These are phyloP conservation scores for Aleiodes leptofemur DNA, from an alignment of 2,888 invertebrate genomes.

Conservation along the genomic window DNA sequence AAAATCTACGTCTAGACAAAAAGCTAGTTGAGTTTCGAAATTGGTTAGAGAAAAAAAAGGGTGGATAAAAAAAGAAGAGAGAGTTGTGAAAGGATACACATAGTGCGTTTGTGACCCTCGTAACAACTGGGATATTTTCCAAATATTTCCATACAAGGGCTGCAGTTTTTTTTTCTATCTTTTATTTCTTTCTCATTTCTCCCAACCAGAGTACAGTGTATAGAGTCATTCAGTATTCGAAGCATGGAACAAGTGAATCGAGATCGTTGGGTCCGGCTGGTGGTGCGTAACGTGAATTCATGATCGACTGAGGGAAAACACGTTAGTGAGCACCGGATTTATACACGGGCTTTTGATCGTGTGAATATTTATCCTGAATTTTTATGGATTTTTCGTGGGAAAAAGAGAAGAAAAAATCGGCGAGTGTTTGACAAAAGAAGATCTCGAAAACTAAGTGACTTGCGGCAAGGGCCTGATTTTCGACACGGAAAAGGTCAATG, in stretches of 20 bases:
- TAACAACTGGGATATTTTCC: constrained; percentile 19
- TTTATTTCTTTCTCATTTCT: constrained; percentile 2
- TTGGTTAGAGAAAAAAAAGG: constrained; percentile 1
- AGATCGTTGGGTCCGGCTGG: constrained; percentile 31
- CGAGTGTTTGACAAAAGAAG: too few species aligned
- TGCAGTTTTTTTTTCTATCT: neutral
- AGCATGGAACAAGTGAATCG: constrained; percentile 19
- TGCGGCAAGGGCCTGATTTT: too few species aligned
- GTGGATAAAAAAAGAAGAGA: neutral
- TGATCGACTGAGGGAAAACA: constrained; percentile 17
- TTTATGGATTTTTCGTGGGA: too few species aligned
- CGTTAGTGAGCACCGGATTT: constrained; percentile 1
- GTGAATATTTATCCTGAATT: neutral
- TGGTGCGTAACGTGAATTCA: constrained; percentile 29
- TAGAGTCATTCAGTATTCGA: constrained; percentile 14
- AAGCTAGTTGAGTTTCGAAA: constrained; percentile 4
- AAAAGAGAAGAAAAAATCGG: too few species aligned
- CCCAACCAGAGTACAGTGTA: neutral
- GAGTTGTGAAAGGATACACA: constrained; percentile 17
- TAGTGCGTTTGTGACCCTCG: constrained; percentile 3
- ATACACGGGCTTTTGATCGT: neutral
- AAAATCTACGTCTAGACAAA: constrained; percentile 38
- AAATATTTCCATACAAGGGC: constrained; percentile 16
- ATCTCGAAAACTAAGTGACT: too few species aligned
- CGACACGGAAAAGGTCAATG: too few species aligned